These are phyloP conservation scores for Empidonax traillii DNA, from an alignment of 2,113 vertebrate species.

Conservation along the genomic window DNA sequence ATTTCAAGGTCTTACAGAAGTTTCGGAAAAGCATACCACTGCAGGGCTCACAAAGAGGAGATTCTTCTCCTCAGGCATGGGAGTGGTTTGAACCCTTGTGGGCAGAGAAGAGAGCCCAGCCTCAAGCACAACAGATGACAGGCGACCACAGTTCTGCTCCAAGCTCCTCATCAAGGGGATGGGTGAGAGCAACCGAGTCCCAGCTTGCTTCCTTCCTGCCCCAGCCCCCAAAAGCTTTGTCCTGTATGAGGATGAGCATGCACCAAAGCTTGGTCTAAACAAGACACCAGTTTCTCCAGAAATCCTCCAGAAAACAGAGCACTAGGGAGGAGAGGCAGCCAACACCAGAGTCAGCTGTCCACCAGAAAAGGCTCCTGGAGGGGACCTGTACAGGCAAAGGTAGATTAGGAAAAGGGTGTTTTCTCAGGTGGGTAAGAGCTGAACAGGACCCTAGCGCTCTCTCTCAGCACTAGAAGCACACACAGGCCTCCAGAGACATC, in stretches of 20 bases:
- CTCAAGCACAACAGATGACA: neutral
- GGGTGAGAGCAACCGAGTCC: neutral
- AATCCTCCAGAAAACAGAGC: neutral
- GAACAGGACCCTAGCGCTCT: fast-evolving
- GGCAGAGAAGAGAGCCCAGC: neutral
- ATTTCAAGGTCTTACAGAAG: slow-evolving; percentile 18
- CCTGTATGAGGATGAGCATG: neutral
- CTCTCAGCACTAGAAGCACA: neutral
- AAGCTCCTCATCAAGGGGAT: neutral
- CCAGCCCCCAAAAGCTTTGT: neutral
- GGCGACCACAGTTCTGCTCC: neutral
- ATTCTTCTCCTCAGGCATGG: neutral
- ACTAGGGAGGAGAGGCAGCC: neutral
- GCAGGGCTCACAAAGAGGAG: slow-evolving; percentile 7
- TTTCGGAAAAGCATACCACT: neutral
- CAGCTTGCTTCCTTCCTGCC: neutral
- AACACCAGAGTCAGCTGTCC: neutral
- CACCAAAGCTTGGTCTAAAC: neutral
- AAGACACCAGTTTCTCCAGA: neutral
- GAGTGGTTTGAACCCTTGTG: neutral
- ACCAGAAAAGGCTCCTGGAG: neutral
- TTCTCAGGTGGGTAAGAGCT: neutral
- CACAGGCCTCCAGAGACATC: neutral
- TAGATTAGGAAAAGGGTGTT: neutral
- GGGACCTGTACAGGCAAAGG: neutral